These are phyloP conservation scores for Entomyzon cyanotis DNA, from an alignment of 2,113 vertebrate genomes.

Conservation along the genomic window DNA sequence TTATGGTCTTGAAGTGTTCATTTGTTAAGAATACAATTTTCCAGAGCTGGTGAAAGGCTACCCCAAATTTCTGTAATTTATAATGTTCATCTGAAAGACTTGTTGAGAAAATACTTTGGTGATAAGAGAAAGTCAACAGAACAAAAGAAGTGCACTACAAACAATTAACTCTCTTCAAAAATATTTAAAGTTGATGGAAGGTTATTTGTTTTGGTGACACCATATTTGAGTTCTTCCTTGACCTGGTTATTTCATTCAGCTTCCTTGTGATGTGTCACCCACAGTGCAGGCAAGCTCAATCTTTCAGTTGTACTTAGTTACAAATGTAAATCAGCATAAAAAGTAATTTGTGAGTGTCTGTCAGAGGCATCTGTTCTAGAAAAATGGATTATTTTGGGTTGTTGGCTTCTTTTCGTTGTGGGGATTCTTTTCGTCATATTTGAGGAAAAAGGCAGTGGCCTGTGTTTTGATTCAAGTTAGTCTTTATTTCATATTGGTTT, in stretches of 20 bases:
- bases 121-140: background rate
- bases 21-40: background rate
- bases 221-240: background rate
- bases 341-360: background rate
- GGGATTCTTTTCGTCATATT: rapidly evolving
- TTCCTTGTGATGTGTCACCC: background rate
- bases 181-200: background rate
- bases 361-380: background rate
- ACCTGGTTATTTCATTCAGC: background rate
- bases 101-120: background rate
- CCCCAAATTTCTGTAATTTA: background rate
- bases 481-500: background rate
- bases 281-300: background rate
- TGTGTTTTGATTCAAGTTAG: background rate
- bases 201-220: background rate
- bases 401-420: background rate
- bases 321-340: background rate
- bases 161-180: background rate
- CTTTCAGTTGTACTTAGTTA: background rate
- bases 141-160: background rate
- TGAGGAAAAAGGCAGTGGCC: too few species aligned
- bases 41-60: background rate
- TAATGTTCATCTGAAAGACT: background rate
- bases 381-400: background rate
- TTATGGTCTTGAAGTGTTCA: background rate